A percentile compares a stretch with the other conserved stretches of the same genome.
phyloP scores from a whole-genome alignment of 1,140 invertebrate genomes.

The Saccostrea cuccullata region DNA sequence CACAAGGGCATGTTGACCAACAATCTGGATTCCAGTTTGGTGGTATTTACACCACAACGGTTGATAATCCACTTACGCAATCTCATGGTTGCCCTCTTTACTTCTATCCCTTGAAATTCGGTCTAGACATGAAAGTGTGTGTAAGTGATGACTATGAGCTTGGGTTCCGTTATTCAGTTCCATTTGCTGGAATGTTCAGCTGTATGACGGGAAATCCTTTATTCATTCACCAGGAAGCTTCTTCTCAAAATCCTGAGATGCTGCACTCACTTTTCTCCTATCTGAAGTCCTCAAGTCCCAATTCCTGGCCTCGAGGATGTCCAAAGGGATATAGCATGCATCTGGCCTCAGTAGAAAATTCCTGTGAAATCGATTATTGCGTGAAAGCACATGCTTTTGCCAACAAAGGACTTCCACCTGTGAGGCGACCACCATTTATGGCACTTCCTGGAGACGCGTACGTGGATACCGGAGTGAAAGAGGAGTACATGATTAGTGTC shows the following conservation, averaged over 20 bases:
- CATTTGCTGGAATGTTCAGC: conserved; percentile 68
- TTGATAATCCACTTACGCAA: conserved; percentile 60
- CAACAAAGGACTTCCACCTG: conserved; percentile 52
- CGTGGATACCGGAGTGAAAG: background rate
- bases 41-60: conserved; percentile 57
- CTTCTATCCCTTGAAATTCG: conserved; percentile 57
- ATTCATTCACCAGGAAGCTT: conserved; percentile 32
- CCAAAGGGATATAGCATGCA: conserved; percentile 69
- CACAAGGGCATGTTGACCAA: conserved; percentile 37
- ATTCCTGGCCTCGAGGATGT: conserved; percentile 59
- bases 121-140: conserved; percentile 56
- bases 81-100: conserved; percentile 57
- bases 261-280: conserved; percentile 12
- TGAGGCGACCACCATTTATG: conserved; percentile 66
- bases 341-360: conserved; percentile 63
- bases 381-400: conserved; percentile 59
- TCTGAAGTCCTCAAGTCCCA: conserved; percentile 39
- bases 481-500: conserved; percentile 15
- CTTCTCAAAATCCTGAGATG: background rate
- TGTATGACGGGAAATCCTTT: conserved; percentile 67
- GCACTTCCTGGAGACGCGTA: conserved; percentile 46
- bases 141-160: conserved; percentile 67
- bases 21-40: conserved; percentile 65
- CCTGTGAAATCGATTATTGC: conserved; percentile 71
- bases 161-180: conserved; percentile 54